Conservation (phyloP, 2,797 vertebrate species). For the Pampus argenteus region DNA sequence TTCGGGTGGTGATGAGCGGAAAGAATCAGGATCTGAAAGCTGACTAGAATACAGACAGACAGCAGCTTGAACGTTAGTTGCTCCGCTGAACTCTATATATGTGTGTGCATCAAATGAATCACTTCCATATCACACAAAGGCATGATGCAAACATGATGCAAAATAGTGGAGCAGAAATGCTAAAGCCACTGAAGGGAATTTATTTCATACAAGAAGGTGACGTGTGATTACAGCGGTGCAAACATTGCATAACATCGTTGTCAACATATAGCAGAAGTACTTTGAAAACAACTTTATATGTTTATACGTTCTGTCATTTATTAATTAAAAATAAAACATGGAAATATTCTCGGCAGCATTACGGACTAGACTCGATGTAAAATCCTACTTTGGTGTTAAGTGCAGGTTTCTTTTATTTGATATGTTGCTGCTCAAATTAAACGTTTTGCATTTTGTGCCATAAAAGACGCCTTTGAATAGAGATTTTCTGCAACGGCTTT, state of each 20-base stretch:
- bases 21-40: constrained; percentile 11
- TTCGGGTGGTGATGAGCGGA: constrained; percentile 34
- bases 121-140: constrained; percentile 43
- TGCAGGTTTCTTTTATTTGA: constrained; percentile 31
- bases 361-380: constrained; percentile 23
- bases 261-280: neutral
- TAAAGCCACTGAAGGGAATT: neutral
- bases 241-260: constrained; percentile 3
- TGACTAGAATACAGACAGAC: constrained; percentile 33
- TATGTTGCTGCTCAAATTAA: constrained; percentile 49
- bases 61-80: constrained; percentile 45
- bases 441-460: constrained; percentile 46
- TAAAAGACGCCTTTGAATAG: constrained; percentile 52
- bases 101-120: constrained; percentile 47
- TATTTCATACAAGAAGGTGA: constrained; percentile 25
- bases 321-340: constrained; percentile 4
- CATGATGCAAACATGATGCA: constrained; percentile 67
- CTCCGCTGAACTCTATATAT: constrained; percentile 47
- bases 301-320: neutral
- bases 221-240: constrained; percentile 22
- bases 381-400: neutral
- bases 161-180: constrained; percentile 36
- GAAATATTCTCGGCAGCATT: constrained; percentile 3
- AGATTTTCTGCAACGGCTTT: constrained; percentile 52
- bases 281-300: constrained; percentile 5